These are phyloP conservation scores for Schmidtea mediterranea DNA, from an alignment of 1,140 invertebrate species.

Conservation along the genomic window DNA sequence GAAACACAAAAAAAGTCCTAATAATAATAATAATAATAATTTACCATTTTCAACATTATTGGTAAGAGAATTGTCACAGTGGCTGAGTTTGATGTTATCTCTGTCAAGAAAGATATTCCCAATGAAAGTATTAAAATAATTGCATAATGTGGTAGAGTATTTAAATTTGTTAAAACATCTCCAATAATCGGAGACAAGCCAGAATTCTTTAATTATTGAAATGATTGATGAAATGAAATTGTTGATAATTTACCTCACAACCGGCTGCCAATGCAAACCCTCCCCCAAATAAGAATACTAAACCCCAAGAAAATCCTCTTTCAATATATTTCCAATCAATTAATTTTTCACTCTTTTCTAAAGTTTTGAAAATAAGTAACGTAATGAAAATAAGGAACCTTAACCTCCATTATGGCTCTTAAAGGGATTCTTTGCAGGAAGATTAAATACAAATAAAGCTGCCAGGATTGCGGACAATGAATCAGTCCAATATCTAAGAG, in stretches of 20 bases:
- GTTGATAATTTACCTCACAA: constrained; percentile 5
- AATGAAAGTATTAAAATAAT: constrained; percentile 17
- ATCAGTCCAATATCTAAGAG: constrained; percentile 33
- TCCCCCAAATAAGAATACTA: constrained; percentile 36
- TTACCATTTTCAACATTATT: constrained; percentile 25
- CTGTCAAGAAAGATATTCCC: constrained; percentile 23
- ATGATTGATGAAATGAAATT: background rate
- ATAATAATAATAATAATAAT: too few species aligned
- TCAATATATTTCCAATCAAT: constrained; percentile 25
- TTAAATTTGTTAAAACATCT: constrained; percentile 13
- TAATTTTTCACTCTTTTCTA: constrained; percentile 6
- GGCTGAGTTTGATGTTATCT: constrained; percentile 29
- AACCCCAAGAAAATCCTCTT: constrained; percentile 27
- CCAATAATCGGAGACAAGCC: constrained; percentile 15
- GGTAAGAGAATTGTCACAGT: constrained; percentile 29
- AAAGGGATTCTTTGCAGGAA: constrained; percentile 36
- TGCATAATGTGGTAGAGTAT: constrained; percentile 13
- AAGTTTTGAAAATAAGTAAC: background rate
- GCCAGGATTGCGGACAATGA: constrained; percentile 52
- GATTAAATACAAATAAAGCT: constrained; percentile 46
- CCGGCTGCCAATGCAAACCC: constrained; percentile 49
- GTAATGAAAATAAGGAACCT: background rate
- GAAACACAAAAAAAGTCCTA: too few species aligned
- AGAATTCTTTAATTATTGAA: constrained; percentile 1
- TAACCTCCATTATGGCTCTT: background rate